Base-by-base conservation (phyloP, 2,797 vertebrate species). In the Spinus pinus region DNA sequence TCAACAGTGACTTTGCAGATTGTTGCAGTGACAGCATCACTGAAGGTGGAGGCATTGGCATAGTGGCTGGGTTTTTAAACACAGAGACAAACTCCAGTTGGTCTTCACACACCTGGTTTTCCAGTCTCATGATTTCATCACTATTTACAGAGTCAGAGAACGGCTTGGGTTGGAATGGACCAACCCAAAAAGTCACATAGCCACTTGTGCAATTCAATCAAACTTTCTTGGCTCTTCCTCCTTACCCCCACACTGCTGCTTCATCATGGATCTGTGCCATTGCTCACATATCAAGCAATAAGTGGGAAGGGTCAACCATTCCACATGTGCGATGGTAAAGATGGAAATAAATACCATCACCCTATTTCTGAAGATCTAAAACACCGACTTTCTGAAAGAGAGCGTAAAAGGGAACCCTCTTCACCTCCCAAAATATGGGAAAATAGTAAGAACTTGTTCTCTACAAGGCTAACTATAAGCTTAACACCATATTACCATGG, bases 261-360 rank as follows among this genome's bases (percentile, higher is more conserved):
- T 35, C 23, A 25, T 57, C 54, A 57, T 17, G 23, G 54, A 56
- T 56, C 54, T 56, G n/a, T 33, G 22, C 22, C 54, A 7, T 24
- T 56, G 22, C n/a, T 33, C n/a, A 56, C 19, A 3, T 7, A 78
- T 15, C 39, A 85, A 82, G 46, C 11, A 78, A 78, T 7, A 51
- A 8, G 14, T 9, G 33, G 30, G 31, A 51, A 17, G 50, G 28
- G 35, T 31, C 47, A 86, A 51, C 11, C 27, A 21, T 57, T 70
- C 12, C 42, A 46, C 37, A 65, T 0, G 0, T 3, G 22, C 12
- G 6, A 61, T 6, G 5, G 20, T 20, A 64, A 73, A 88, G 2
- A 51, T 17, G 22, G 41, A 60, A 71, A 91, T 13, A 82, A 90
- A 83, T 14, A 42, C 5, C 31, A 47, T 46, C 10, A 56, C 31